Conservation (phyloP, 2,797 vertebrate genomes). For the Salarias fasciatus region DNA sequence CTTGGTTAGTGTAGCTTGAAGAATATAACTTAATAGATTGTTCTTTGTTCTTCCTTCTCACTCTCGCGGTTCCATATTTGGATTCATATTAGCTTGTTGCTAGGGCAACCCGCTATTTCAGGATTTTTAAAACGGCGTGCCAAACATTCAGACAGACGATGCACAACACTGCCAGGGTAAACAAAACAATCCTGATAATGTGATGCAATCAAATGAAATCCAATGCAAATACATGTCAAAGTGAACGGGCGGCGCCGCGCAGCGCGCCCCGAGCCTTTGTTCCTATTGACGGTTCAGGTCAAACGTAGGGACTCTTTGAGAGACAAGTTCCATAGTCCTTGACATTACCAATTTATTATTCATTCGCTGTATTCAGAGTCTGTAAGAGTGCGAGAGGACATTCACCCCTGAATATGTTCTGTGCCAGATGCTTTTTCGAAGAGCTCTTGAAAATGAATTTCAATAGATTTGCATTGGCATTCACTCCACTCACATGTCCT, state of each 20-base stretch:
- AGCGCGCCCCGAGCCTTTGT: conserved; percentile 12
- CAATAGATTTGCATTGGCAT: conserved; percentile 76
- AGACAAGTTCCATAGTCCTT: conserved; percentile 53
- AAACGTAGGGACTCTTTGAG: conserved; percentile 46
- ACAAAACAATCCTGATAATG: conserved; percentile 73
- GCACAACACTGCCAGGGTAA: conserved; percentile 67
- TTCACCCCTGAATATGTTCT: conserved; percentile 61
- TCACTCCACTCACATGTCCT: conserved; percentile 66
- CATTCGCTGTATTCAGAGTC: conserved; percentile 58
- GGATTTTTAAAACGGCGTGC: conserved; percentile 59
- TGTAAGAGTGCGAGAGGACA: conserved; percentile 50
- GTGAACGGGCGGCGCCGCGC: conserved; percentile 32
- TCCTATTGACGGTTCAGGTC: conserved; percentile 49
- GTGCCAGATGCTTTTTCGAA: conserved; percentile 66
- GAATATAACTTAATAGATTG: conserved; percentile 54
- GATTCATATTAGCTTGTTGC: conserved; percentile 72
- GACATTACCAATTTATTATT: conserved; percentile 70
- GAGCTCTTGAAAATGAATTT: conserved; percentile 76
- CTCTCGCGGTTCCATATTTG: conserved; percentile 65
- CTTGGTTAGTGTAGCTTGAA: conserved; percentile 24
- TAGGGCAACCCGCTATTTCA: conserved; percentile 73
- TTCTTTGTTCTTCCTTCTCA: conserved; percentile 53
- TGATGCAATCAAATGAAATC: conserved; percentile 76
- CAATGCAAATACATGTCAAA: conserved; percentile 52
- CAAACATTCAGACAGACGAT: conserved; percentile 66